Evolutionary conservation across 2,797 vertebrate species (phyloP), one percentile per base, ranked within the genome.

Genomic region (Philypnodon macrostomus): DNA sequence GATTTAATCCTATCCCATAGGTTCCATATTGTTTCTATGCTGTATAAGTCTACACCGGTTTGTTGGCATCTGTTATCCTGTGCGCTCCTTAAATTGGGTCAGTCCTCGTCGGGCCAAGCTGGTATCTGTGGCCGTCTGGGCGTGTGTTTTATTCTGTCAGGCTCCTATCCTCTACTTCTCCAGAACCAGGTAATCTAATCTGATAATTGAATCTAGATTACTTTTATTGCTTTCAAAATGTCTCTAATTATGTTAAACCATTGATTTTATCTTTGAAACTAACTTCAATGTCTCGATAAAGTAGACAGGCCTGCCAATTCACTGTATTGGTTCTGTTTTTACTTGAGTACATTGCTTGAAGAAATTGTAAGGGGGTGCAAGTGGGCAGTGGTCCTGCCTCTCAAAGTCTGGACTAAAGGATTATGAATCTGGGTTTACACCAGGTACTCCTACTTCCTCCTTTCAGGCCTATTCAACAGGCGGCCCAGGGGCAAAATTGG

Each of bases 21-120:
- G 80, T 18, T 88, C 85, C 83, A 96, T 98, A 79, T 89, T 97
- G 10, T 99, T 99, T 85, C 90, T 99, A 66, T 93, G 91, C 49
- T 97, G 95, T 55, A 96, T 99, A 88, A 99, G 94, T 57, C 47
- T 94, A 45, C 94, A 98, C 38, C 91, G 96, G 0, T 99, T 95
- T 60, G 51, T 97, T 45, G 96, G 96, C 0, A 76, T 98, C 76
- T 91, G 96, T 63, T 89, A 90, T 47, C 95, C 96, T 0, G 81
- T 99, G 38, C 91, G 78, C 33, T 96, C 96, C 0, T 81, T 96
- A 54, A 79, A 62, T 40, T 98, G 95, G 96, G 86, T 92, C 29
- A 94, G 78, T 0, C 79, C 90, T 2, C 90, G 71, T 15, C 90
- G 90, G 0, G 93, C 96, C 15, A 87, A 86, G 7, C 69, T 93